Percentiles rank a stretch among this genome's conserved stretches.
phyloP scores from a whole-genome alignment of 2,888 invertebrate species.

The Drosophila vallismaia region DNA sequence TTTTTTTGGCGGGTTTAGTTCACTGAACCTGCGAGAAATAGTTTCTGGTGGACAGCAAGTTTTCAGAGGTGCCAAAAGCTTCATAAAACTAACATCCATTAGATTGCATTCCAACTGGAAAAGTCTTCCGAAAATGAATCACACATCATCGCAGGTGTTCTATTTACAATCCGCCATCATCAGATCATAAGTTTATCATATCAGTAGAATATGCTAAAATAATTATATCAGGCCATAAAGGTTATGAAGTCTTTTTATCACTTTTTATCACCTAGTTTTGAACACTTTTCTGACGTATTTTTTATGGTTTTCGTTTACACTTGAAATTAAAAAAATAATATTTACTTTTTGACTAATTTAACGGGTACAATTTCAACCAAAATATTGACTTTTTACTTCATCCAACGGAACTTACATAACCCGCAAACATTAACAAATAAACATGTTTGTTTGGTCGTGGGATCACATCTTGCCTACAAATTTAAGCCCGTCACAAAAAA shows the following conservation, averaged over 20 bases:
- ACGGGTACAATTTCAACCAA: not conserved
- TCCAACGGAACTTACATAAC: slow-evolving; percentile 31
- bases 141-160: slow-evolving; percentile 3
- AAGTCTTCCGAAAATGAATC: slow-evolving; percentile 12
- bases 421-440: slow-evolving; percentile 16
- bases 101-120: slow-evolving; percentile 22
- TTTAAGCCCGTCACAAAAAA: not conserved
- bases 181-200: slow-evolving; percentile 23
- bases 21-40: slow-evolving; percentile 28
- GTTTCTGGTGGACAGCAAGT: slow-evolving; percentile 24
- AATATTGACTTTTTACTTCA: not conserved
- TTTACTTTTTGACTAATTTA: not conserved
- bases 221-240: not conserved
- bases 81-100: slow-evolving; percentile 39
- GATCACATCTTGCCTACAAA: slow-evolving; percentile 14
- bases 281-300: not conserved
- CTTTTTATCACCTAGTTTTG: not conserved
- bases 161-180: slow-evolving; percentile 12
- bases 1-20: slow-evolving; percentile 16
- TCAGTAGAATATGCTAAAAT: slow-evolving; percentile 10
- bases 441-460: slow-evolving; percentile 28
- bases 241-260: not conserved
- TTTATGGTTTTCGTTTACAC: not conserved
- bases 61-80: slow-evolving; percentile 45
- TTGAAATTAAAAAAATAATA: not conserved